Conservation (phyloP, 2,888 invertebrate species). For the Luffia ferchaultella region DNA sequence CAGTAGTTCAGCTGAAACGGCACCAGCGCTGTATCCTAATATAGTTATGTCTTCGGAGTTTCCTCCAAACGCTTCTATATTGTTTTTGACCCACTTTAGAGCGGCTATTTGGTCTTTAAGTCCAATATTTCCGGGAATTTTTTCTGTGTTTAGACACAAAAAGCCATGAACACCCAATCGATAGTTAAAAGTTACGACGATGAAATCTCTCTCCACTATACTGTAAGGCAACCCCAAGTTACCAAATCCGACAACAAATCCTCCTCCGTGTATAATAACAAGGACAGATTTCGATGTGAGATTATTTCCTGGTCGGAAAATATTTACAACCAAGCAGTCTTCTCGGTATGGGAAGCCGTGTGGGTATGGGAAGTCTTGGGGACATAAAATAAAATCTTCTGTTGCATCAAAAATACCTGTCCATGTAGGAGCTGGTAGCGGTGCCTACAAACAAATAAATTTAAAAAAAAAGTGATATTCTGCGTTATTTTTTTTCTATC, state of each 20-base stretch:
- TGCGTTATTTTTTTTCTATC: too few relatives aligned
- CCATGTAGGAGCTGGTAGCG: not conserved
- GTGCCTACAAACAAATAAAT: not conserved
- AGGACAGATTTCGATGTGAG: not conserved
- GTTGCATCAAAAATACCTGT: not conserved
- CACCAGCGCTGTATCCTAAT: constrained; percentile 3
- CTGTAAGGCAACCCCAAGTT: not conserved
- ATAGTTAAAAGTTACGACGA: constrained; percentile 6
- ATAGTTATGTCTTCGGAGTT: constrained; percentile 5
- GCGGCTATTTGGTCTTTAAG: constrained; percentile 6
- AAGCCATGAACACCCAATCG: constrained; percentile 6
- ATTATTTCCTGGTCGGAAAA: constrained; percentile 1
- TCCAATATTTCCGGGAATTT: constrained; percentile 6
- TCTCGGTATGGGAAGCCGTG: not conserved
- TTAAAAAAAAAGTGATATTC: too few relatives aligned
- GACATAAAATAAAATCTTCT: not conserved
- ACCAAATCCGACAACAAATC: constrained; percentile 1
- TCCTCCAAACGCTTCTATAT: constrained; percentile 6
- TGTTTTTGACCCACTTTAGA: constrained; percentile 3
- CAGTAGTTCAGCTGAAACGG: constrained; percentile 1
- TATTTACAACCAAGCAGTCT: constrained; percentile 5
- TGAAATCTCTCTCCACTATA: not conserved
- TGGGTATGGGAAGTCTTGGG: not conserved
- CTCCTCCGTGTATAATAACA: constrained; percentile 6
- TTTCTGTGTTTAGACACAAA: constrained; percentile 4